These are phyloP conservation scores for Tenualosa ilisha DNA, from an alignment of 2,797 vertebrate genomes.

Conservation along the genomic window DNA sequence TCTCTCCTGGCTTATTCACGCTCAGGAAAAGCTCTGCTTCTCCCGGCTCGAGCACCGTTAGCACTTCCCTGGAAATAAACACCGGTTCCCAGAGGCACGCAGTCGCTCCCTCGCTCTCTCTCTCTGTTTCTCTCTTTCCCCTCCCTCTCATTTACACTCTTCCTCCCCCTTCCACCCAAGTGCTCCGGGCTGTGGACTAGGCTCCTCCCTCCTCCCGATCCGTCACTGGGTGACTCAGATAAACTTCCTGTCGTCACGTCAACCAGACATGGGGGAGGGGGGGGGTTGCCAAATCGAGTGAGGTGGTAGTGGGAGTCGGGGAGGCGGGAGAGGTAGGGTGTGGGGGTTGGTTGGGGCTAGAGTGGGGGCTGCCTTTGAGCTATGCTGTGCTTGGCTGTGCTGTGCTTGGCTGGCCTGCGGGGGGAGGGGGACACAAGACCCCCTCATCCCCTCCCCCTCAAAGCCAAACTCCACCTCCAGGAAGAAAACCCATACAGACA, in stretches of 20 bases:
- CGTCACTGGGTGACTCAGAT: constrained; percentile 43
- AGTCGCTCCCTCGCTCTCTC: neutral
- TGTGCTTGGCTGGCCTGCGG: neutral
- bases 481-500: neutral
- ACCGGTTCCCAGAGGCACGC: neutral
- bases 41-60: neutral
- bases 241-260: constrained; percentile 56
- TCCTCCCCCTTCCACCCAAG: neutral
- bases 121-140: neutral
- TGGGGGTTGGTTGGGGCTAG: neutral
- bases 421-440: neutral
- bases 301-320: neutral
- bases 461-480: neutral
- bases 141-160: constrained; percentile 19
- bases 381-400: neutral
- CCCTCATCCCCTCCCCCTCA: neutral
- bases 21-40: neutral
- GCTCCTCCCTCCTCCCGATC: constrained; percentile 49
- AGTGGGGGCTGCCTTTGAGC: neutral
- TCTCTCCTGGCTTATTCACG: neutral
- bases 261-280: constrained; percentile 21
- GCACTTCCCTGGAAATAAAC: constrained; percentile 1
- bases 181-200: neutral
- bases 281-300: neutral
- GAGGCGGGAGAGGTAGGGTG: neutral